phyloP scores from a whole-genome alignment of 2,797 vertebrate species.

The Enteromius fasciolatus region DNA sequence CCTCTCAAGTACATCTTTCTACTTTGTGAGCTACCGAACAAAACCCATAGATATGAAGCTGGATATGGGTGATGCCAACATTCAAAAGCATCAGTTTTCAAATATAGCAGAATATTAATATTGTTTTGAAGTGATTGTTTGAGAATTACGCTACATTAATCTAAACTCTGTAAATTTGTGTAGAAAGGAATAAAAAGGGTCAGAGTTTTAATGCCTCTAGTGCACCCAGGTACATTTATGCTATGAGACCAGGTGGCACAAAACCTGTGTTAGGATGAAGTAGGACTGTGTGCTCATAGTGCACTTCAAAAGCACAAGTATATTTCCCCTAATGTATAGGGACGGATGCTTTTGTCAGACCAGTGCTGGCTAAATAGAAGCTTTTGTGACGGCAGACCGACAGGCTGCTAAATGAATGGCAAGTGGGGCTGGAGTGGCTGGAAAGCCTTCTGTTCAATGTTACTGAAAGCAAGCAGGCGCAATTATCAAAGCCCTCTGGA shows the following conservation, averaged over 20 bases:
- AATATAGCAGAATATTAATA: too few relatives aligned
- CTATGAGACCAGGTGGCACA: neutral
- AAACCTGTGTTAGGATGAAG: neutral
- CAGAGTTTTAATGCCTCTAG: too few relatives aligned
- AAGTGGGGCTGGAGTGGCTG: constrained; percentile 66
- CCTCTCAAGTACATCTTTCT: too few relatives aligned
- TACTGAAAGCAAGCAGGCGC: constrained; percentile 41
- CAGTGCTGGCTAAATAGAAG: constrained; percentile 48
- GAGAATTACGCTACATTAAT: too few relatives aligned
- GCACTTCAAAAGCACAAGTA: constrained; percentile 51
- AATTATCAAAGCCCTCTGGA: constrained; percentile 55
- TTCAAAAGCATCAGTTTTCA: too few relatives aligned
- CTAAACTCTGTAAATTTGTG: too few relatives aligned
- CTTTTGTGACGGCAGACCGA: constrained; percentile 62
- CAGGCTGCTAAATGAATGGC: constrained; percentile 64
- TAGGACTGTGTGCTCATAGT: constrained; percentile 34
- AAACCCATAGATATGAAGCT: too few relatives aligned
- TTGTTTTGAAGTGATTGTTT: too few relatives aligned
- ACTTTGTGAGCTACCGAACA: too few relatives aligned
- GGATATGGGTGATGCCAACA: too few relatives aligned
- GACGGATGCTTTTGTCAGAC: constrained; percentile 37
- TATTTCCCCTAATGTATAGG: constrained; percentile 41
- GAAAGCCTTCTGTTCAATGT: constrained; percentile 46
- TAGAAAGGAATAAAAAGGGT: too few relatives aligned
- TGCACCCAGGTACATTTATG: too few relatives aligned